Evolutionary conservation across 2,797 vertebrate species (phyloP).

Genomic region (Mergus octosetaceus): DNA sequence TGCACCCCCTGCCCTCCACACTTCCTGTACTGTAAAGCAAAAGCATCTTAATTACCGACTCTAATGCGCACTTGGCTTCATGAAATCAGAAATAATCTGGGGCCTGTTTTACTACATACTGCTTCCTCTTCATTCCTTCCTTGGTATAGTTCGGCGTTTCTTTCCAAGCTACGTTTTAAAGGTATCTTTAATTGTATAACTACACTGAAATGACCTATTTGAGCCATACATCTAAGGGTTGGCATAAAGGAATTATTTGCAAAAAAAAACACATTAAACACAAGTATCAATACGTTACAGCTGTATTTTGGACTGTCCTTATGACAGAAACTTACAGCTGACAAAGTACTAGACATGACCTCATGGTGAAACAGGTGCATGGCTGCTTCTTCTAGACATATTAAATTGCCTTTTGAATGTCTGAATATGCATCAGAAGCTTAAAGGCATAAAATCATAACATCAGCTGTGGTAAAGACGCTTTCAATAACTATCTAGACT

Average conservation of each 20-base stretch:
- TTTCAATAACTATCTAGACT: conserved; percentile 49
- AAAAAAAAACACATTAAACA: background rate
- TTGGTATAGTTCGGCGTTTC: background rate
- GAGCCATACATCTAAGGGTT: background rate
- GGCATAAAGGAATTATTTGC: background rate
- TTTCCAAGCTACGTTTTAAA: background rate
- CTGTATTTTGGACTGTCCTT: background rate
- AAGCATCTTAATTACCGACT: background rate
- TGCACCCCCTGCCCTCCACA: background rate
- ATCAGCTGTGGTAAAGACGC: conserved; percentile 11
- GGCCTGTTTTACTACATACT: background rate
- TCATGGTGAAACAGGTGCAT: background rate
- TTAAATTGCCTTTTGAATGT: conserved; percentile 17
- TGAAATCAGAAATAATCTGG: background rate
- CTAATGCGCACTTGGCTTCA: background rate
- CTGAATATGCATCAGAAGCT: conserved; percentile 66
- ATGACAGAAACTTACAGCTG: background rate
- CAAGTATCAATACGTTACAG: rapidly evolving
- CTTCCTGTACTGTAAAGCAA: background rate
- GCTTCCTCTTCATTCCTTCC: background rate
- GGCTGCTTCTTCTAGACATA: conserved; percentile 15
- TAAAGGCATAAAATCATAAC: conserved; percentile 52
- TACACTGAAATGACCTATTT: background rate
- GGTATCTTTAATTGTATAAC: background rate
- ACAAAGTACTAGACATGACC: background rate